Evolutionary conservation across 2,888 invertebrate genomes (phyloP), one percentile per base, ranked within the genome.

Genomic region (Pterobdella sp.): DNA sequence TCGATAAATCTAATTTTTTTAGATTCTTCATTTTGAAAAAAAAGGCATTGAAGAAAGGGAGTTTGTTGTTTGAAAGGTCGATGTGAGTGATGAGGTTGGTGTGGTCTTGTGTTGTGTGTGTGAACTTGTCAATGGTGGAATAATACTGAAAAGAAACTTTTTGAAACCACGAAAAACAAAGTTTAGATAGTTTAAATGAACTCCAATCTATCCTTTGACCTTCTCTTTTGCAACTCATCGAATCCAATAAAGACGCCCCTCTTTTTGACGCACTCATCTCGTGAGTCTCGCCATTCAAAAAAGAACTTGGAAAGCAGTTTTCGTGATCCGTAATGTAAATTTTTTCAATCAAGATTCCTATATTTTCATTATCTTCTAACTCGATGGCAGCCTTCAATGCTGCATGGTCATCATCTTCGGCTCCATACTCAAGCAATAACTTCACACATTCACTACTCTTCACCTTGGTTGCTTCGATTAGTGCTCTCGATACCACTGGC

Each of bases 21-120:
- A 96, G 84, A 37, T 91, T 90, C 3, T 80, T 80, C 37, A 82
- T 76, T 60, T 90, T 88, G 82, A 96, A 94, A 68, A 97, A 86
- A 73, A 90, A 89, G 0, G 89, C 84, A 0, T 97, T 97, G 78
- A 97, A 83, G 35, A 87, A 86, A 0, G 88, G 87, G 69, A 98
- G 86, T 74, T 89, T 89, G 84, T 97, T 98, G 81, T 90, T 90
- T 7, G 95, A 94, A 63, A 97, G 87, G 83, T 98, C 97, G 35
- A 97, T 86, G 56, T 95, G 87, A 0, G 97, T 98, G 74, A 98
- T 90, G 0, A 95, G 18, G n/a, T 26, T 26, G 31, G 65, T 32
- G 7, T 10, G 32, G 22, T 65, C 35, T 3, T 65, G 31, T 14
- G 26, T 22, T 34, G 35, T 3, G 4, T 85, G 0, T 92, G 89